A percentile compares a stretch with the other conserved stretches of the same genome.
Evolutionary conservation across 2,113 vertebrate species (phyloP).

Genomic region (Albula glossodonta): DNA sequence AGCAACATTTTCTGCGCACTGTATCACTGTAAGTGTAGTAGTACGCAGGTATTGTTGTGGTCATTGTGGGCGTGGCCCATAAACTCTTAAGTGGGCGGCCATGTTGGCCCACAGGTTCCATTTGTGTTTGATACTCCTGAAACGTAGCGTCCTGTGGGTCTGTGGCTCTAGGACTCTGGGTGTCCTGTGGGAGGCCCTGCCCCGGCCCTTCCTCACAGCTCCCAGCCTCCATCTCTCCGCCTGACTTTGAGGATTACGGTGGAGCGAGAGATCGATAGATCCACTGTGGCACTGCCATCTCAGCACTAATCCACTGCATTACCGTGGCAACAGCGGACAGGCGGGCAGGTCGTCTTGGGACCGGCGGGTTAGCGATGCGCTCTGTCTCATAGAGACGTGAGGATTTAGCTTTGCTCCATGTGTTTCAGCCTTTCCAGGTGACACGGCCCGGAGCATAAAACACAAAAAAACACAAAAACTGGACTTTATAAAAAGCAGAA

Average conservation of each 20-base stretch:
- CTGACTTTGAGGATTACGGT: not conserved
- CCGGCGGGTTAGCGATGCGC: not conserved
- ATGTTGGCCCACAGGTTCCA: too few species aligned
- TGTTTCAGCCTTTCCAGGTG: not conserved
- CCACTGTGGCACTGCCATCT: not conserved
- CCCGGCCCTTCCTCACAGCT: not conserved
- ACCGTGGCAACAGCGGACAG: not conserved
- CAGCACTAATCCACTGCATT: not conserved
- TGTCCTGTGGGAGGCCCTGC: not conserved
- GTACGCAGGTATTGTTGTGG: too few species aligned
- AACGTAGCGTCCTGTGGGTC: too few species aligned
- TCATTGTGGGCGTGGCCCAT: too few species aligned
- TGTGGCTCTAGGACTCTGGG: too few species aligned
- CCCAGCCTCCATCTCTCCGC: not conserved
- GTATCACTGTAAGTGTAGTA: too few species aligned
- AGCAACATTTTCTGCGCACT: too few species aligned
- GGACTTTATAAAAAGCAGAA: not conserved
- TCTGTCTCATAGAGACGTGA: not conserved
- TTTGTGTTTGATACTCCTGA: too few species aligned
- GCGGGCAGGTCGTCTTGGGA: not conserved
- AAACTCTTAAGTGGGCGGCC: too few species aligned
- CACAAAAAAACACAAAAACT: not conserved
- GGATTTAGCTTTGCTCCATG: not conserved
- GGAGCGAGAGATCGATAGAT: not conserved
- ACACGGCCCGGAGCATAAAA: not conserved